A percentile compares a stretch with the other conserved stretches of the same genome.
Evolutionary conservation across 64 coral and sea anemone species (phyloP).

Genomic region (Montipora capricornis): DNA sequence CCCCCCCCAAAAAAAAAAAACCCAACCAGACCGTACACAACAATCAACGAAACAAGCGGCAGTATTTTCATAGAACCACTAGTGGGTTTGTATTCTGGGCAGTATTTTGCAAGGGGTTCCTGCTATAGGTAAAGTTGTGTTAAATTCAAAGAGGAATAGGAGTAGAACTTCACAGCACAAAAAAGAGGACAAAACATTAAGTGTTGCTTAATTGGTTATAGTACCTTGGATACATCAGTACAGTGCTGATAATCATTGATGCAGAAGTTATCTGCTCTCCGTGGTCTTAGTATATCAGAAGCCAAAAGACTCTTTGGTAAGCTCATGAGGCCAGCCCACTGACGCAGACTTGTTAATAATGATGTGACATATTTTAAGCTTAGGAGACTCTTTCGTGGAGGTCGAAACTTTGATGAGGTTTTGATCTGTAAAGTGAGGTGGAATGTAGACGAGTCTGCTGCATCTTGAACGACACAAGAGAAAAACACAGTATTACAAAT

Average conservation of each 20-base stretch:
- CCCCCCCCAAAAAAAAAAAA: too few relatives aligned
- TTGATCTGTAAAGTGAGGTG: not conserved
- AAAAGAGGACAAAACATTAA: too few relatives aligned
- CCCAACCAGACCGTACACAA: too few relatives aligned
- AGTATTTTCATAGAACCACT: too few relatives aligned
- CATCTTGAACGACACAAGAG: not conserved
- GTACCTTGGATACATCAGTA: slow-evolving; percentile 50
- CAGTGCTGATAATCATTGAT: not conserved
- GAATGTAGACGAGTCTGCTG: not conserved
- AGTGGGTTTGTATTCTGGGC: too few relatives aligned
- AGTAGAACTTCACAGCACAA: too few relatives aligned
- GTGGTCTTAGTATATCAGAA: slow-evolving; percentile 83
- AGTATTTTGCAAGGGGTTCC: too few relatives aligned
- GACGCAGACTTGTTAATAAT: slow-evolving; percentile 74
- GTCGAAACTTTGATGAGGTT: slow-evolving; percentile 22
- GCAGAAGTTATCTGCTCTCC: slow-evolving; percentile 69
- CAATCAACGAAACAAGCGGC: too few relatives aligned
- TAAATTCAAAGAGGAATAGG: too few relatives aligned
- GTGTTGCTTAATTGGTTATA: not conserved
- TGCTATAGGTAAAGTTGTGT: too few relatives aligned
- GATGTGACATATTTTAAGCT: slow-evolving; percentile 68
- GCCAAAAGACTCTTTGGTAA: slow-evolving; percentile 74
- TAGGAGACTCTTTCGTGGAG: not conserved
- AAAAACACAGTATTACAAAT: too few relatives aligned
- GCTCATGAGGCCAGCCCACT: slow-evolving; percentile 78